phyloP scores from a whole-genome alignment of 2,797 vertebrate genomes.

The Strix occidentalis region DNA sequence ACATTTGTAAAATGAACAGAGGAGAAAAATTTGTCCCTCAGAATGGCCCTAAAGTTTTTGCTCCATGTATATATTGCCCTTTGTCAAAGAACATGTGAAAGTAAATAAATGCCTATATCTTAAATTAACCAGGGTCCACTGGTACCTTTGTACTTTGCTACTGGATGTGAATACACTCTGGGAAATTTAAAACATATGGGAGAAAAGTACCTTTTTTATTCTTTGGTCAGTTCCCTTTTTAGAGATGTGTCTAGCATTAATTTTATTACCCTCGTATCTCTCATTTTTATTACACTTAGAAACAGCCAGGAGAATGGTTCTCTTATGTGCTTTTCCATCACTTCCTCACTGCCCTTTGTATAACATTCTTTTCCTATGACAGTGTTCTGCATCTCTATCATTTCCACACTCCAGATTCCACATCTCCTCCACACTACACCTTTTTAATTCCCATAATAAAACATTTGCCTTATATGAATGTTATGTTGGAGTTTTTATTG shows the following conservation, averaged over 20 bases:
- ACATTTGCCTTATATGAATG: background rate
- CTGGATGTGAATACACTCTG: background rate
- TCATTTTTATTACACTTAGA: slow-evolving; percentile 48
- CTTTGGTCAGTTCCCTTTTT: slow-evolving; percentile 48
- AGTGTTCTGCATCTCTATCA: background rate
- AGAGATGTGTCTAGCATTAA: slow-evolving; percentile 25
- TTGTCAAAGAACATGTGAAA: background rate
- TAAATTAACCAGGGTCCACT: slow-evolving; percentile 61
- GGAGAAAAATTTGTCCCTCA: background rate
- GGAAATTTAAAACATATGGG: slow-evolving; percentile 56
- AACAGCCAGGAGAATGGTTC: slow-evolving; percentile 17
- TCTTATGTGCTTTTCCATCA: slow-evolving; percentile 42
- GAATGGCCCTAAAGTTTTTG: background rate
- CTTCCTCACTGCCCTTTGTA: background rate
- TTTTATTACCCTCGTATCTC: slow-evolving; percentile 55
- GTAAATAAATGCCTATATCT: background rate
- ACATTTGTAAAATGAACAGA: background rate
- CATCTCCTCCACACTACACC: background rate
- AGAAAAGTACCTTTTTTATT: slow-evolving; percentile 30
- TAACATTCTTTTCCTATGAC: slow-evolving; percentile 27
- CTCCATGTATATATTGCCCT: background rate
- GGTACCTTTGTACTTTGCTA: slow-evolving; percentile 27
- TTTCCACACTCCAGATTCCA: background rate
- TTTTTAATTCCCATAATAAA: background rate
- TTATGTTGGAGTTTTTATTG: background rate